These are phyloP conservation scores for Spodoptera exigua DNA, from an alignment of 2,888 invertebrate species.

Conservation along the genomic window DNA sequence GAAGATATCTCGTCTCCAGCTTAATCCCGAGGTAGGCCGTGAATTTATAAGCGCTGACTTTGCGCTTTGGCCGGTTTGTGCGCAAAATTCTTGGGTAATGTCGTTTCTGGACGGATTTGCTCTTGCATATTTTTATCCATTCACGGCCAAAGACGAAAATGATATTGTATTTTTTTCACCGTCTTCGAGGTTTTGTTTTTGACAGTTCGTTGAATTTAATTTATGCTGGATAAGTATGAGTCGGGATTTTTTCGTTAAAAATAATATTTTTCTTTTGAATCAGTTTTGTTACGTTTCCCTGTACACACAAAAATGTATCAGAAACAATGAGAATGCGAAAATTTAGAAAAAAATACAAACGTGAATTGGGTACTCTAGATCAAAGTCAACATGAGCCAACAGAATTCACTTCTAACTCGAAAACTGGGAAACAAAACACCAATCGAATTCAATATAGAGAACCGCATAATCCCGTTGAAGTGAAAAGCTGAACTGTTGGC, in stretches of 20 bases:
- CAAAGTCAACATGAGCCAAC: constrained; percentile 27
- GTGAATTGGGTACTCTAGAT: constrained; percentile 27
- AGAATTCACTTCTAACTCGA: constrained; percentile 48
- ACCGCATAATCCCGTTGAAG: constrained; percentile 75
- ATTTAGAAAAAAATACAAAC: constrained; percentile 1
- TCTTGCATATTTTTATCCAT: constrained; percentile 34
- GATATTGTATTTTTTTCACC: not conserved
- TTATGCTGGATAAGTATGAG: too few species aligned
- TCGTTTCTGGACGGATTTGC: constrained; percentile 32
- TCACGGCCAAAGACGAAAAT: not conserved
- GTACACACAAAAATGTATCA: not conserved
- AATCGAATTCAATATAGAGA: constrained; percentile 59
- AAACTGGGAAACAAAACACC: constrained; percentile 55
- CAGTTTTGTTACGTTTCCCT: too few species aligned
- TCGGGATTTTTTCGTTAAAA: not conserved
- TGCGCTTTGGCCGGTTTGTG: constrained; percentile 74
- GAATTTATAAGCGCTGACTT: constrained; percentile 77
- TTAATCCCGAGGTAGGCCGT: constrained; percentile 73
- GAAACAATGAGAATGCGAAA: not conserved
- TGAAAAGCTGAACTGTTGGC: constrained; percentile 74
- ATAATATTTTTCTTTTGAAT: not conserved
- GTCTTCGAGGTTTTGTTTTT: too few species aligned
- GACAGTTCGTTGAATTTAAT: too few species aligned
- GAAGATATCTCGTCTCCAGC: constrained; percentile 72
- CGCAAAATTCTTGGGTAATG: constrained; percentile 55